phyloP scores from a whole-genome alignment of 53 echinoderm and acorn worm species.

The Echinometra lucunter region DNA sequence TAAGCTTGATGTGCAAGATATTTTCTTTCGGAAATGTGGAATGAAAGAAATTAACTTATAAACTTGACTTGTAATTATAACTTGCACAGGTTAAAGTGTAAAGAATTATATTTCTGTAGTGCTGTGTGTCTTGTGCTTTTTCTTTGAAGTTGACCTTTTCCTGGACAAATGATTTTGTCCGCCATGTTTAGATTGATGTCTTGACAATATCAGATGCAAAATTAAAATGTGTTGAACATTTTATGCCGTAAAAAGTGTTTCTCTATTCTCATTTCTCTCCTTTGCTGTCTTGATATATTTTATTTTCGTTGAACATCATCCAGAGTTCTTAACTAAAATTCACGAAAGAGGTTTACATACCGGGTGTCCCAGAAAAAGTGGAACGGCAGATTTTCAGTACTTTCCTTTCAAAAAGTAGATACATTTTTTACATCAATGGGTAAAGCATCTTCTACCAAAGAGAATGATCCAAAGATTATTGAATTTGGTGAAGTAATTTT shows the following conservation, averaged over 20 bases:
- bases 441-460: too few species aligned
- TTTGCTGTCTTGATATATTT: neutral
- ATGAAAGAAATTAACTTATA: slow-evolving; percentile 23
- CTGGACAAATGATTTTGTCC: slow-evolving; percentile 2
- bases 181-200: slow-evolving; percentile 62
- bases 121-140: slow-evolving; percentile 21
- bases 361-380: too few species aligned
- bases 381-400: too few species aligned
- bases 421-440: too few species aligned
- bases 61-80: slow-evolving; percentile 26
- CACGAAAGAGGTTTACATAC: too few species aligned
- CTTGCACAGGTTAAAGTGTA: slow-evolving; percentile 6
- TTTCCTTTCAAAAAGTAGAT: too few species aligned
- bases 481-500: too few species aligned
- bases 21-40: neutral
- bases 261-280: neutral
- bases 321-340: too few species aligned
- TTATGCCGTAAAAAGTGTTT: slow-evolving; percentile 4
- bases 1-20: slow-evolving; percentile 34
- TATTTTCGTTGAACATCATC: too few species aligned
- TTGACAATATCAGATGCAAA: slow-evolving; percentile 51
- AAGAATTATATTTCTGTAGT: slow-evolving; percentile 50
- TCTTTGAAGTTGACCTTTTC: slow-evolving; percentile 43
- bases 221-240: slow-evolving; percentile 61
- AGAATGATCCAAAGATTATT: too few species aligned